These are phyloP conservation scores for Monochamus saltuarius DNA, from an alignment of 1,140 invertebrate species.

Conservation along the genomic window DNA sequence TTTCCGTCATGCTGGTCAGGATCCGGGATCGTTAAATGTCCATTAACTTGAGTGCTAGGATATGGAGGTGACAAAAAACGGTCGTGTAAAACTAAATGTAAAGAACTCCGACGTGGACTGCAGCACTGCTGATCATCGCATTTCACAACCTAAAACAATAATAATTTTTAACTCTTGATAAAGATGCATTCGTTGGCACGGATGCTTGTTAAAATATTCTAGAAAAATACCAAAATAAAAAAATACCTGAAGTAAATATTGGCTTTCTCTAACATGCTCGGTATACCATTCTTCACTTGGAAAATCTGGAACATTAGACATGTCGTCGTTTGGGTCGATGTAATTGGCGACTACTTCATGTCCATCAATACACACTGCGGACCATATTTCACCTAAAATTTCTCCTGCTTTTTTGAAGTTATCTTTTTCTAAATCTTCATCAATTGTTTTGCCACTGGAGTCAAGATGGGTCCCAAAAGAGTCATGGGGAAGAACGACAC, in stretches of 20 bases:
- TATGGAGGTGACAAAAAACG: conserved; percentile 15
- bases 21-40: conserved; percentile 5
- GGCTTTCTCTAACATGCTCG: conserved; percentile 7
- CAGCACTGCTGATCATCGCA: conserved; percentile 1
- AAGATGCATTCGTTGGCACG: no score
- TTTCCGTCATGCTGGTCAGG: not conserved
- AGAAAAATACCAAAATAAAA: no score
- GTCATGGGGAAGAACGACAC: not conserved
- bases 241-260: conserved; percentile 17
- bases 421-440: not conserved
- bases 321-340: not conserved
- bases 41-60: conserved; percentile 8
- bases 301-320: conserved; percentile 2
- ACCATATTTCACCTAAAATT: conserved; percentile 16
- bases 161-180: no score
- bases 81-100: conserved; percentile 10
- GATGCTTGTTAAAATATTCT: no score
- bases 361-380: not conserved
- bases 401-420: conserved; percentile 9
- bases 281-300: not conserved
- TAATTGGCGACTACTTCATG: conserved; percentile 15
- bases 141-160: no score
- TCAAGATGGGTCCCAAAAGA: conserved; percentile 20
- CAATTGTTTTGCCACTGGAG: conserved; percentile 2
- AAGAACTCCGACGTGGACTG: no score